Base-by-base conservation (phyloP, 1,140 invertebrate genomes). In the Phortica variegata region DNA sequence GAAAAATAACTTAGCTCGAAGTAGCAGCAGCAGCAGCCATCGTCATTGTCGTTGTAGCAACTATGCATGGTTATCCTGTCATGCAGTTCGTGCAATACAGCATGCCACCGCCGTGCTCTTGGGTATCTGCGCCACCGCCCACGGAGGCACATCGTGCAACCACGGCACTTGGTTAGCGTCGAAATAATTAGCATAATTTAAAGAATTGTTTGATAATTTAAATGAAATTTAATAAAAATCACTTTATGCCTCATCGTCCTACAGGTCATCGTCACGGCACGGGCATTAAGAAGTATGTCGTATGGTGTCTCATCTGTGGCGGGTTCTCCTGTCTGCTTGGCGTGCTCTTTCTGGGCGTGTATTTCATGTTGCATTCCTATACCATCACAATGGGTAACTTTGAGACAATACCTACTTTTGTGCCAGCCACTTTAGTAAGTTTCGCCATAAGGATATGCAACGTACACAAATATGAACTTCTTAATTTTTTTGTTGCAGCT, bases 381-480 rank as follows among this genome's bases (percentile, higher is more conserved):
- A 91, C 88, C 20, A 86, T 87, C 2, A 89, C 87, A 12, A 79
- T 90, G 50, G 85, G 87, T 21, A 87, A 88, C 61, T 90, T 90
- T 69, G 88, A 91, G 77, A 90, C 88, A n/a, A 86, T 90, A 36
- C 88, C 88, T 34, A 88, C 87, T 23, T 90, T 90, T 75, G 86
- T 90, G 51, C 88, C 88, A 26, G 87, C 88, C 44, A 82, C 86
- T 23, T 83, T 90, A 85, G 87, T 88, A 77, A 83, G 77, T 59
- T 29, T 43, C 5, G 6, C 42, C n/a, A 19, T 17, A 23, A 43
- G 3, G 12, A 6, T 17, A 26, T 18, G n/a, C 20, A 32, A 8
- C 36, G 8, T 17, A 38, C 8, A 8, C 16, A 7, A 10, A 15
- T 38, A 21, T n/a, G n/a, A n/a, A n/a, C n/a, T n/a, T 31, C 42